These are phyloP conservation scores for Mesaphorura yosii DNA, from an alignment of 1,140 invertebrate species.

Conservation along the genomic window DNA sequence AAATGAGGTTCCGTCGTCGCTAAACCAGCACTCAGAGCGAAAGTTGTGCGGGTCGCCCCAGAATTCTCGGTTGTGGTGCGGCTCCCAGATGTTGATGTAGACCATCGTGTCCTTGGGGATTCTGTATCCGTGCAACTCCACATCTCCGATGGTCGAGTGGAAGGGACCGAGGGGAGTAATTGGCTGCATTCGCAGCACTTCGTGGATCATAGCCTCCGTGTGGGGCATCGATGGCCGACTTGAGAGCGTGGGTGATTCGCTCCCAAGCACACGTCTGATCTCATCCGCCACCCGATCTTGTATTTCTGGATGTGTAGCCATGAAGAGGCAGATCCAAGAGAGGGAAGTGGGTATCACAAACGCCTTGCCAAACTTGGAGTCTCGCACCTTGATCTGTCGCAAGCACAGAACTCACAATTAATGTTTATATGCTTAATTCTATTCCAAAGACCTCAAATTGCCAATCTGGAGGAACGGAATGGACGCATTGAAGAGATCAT, in stretches of 20 bases:
- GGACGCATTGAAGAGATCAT: slow-evolving; percentile 91
- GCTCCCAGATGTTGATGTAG: slow-evolving; percentile 37
- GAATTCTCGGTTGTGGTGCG: slow-evolving; percentile 36
- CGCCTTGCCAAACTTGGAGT: slow-evolving; percentile 92
- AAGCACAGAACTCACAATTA: too few relatives aligned
- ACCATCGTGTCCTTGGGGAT: slow-evolving; percentile 36
- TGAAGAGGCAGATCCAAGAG: too few relatives aligned
- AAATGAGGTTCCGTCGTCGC: slow-evolving; percentile 46
- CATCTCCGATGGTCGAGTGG: slow-evolving; percentile 18
- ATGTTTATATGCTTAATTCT: too few relatives aligned
- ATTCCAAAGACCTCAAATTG: too few relatives aligned
- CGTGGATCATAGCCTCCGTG: slow-evolving; percentile 18
- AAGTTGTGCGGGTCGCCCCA: slow-evolving; percentile 39
- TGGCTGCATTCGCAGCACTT: slow-evolving; percentile 10
- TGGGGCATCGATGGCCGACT: too few relatives aligned
- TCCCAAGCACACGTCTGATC: too few relatives aligned
- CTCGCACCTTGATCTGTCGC: slow-evolving; percentile 64
- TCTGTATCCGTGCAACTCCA: slow-evolving; percentile 30
- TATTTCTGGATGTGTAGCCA: too few relatives aligned
- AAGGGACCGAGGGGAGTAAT: slow-evolving; percentile 4
- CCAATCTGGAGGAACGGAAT: slow-evolving; percentile 92
- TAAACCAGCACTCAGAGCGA: slow-evolving; percentile 39
- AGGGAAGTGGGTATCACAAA: too few relatives aligned
- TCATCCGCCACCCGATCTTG: too few relatives aligned
- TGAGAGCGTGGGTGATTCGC: too few relatives aligned